Percentiles rank a stretch among this genome's conserved stretches.
Evolutionary conservation across 2,888 invertebrate species (phyloP).

Genomic region (Cephus spinipes): DNA sequence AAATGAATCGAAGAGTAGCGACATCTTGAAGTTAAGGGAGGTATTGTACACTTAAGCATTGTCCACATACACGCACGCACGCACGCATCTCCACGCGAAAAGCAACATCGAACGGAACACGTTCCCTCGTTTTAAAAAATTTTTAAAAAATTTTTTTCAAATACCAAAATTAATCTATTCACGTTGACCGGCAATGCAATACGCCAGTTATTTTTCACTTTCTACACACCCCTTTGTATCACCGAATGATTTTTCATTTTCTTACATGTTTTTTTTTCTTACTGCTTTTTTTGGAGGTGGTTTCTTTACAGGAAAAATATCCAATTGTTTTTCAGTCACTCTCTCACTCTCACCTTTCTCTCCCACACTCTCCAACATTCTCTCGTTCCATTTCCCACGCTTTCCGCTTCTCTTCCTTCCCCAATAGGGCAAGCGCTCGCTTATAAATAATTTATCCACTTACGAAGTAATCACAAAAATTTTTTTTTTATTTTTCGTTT

Average conservation of each 20-base stretch:
- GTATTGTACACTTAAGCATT: constrained; percentile 23
- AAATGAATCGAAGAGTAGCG: constrained; percentile 23
- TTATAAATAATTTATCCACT: constrained; percentile 12
- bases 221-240: not conserved
- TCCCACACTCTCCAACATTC: not conserved
- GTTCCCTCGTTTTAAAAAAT: not conserved
- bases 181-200: not conserved
- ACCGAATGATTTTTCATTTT: not conserved
- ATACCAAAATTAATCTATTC: not conserved
- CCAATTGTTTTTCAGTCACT: not conserved
- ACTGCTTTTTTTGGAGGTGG: not conserved
- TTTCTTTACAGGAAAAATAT: not conserved
- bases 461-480: constrained; percentile 3
- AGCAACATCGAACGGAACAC: not conserved
- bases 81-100: constrained; percentile 20
- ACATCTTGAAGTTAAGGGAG: constrained; percentile 21
- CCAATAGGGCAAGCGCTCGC: constrained; percentile 13
- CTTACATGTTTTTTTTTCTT: not conserved
- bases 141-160: not conserved
- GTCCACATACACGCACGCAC: constrained; percentile 16
- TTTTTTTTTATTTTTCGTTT: not conserved
- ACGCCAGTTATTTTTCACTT: not conserved
- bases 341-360: not conserved
- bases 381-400: not conserved
- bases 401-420: not conserved